Evolutionary conservation across 2,888 invertebrate genomes (phyloP), one percentile per base, ranked within the genome.

Genomic region (Ctenicera cuprea): DNA sequence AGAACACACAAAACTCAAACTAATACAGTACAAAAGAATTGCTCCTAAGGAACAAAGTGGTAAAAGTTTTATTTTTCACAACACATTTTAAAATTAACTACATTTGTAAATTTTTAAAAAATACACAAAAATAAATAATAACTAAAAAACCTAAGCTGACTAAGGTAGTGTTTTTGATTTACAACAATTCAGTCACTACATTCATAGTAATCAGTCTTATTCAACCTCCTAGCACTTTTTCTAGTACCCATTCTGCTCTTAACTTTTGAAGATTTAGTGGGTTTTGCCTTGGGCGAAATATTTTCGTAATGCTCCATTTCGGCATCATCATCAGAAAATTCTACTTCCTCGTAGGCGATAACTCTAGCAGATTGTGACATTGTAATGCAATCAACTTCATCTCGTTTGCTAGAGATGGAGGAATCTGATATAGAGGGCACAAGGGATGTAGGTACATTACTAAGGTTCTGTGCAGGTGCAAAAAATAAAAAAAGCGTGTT

Each of bases 401-500:
- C 81, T 57, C 22, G 45, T 38, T 61, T 71, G 63, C 38, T 69
- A 61, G 57, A 38, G 54, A 77, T 72, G 30, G 73, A 61, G 59
- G 80, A 70, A 64, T 81, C 80, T 68, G 81, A 79, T 63, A 78
- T 48, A 41, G 78, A 76, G 45, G 76, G 67, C 50, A 77, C 64
- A 33, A 78, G 78, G 73, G 81, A 70, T 74, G 79, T 74, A 74
- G 80, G 80, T 52, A 75, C 72, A 16, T 14, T 33, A 80, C 79
- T 80, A 80, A 83, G 79, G 76, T 86, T 84, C 85, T 87, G 87
- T 86, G 84, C 85, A 87, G 82, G 87, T 85, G 87, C 86, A 86
- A 88, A 88, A 88, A 88, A 87, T 89, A 30, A 74, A 89, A 89
- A 89, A 89, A 89, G 89, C 88, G 87, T 88, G 89, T 89, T 89